Percentiles rank a stretch among this genome's conserved stretches.
Conservation (phyloP, 1,140 invertebrate species). For the Globodera ellingtonae region DNA sequence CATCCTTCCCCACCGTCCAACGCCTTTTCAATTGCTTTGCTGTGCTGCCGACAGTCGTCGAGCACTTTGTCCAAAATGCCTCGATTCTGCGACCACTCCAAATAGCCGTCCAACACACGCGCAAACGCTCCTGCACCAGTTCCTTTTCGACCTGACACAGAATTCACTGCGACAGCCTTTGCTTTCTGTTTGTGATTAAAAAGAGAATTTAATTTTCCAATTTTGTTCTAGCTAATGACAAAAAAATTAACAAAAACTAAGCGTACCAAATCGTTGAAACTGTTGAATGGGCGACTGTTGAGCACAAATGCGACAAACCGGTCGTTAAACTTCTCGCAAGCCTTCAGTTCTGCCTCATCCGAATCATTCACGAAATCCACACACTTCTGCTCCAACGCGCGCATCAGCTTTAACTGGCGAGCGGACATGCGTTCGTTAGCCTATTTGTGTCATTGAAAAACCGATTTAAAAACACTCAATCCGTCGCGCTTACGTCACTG, state of each 20-base stretch:
- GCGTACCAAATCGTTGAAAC: slow-evolving; percentile 34
- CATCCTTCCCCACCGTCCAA: slow-evolving; percentile 27
- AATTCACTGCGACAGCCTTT: slow-evolving; percentile 6
- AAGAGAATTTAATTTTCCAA: neutral
- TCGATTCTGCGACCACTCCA: slow-evolving; percentile 38
- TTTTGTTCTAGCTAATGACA: neutral
- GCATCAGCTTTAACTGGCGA: neutral
- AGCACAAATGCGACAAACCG: slow-evolving; percentile 42
- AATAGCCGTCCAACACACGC: slow-evolving; percentile 31
- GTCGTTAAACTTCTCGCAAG: slow-evolving; percentile 43
- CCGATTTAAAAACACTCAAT: slow-evolving; percentile 13
- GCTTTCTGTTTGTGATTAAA: slow-evolving; percentile 35
- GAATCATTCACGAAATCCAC: slow-evolving; percentile 50
- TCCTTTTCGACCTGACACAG: slow-evolving; percentile 21
- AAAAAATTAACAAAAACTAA: neutral
- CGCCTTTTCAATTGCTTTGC: slow-evolving; percentile 45
- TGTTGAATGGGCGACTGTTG: slow-evolving; percentile 42
- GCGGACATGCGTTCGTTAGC: slow-evolving; percentile 1
- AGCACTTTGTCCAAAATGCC: slow-evolving; percentile 53
- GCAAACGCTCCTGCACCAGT: slow-evolving; percentile 28
- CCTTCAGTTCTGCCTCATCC: slow-evolving; percentile 42
- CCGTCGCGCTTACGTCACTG: slow-evolving; percentile 29
- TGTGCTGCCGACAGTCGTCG: slow-evolving; percentile 51
- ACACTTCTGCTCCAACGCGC: slow-evolving; percentile 39
- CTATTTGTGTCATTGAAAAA: slow-evolving; percentile 30